Evolutionary conservation across 2,888 invertebrate species (phyloP).

Genomic region (Cyrtodaria siliqua): DNA sequence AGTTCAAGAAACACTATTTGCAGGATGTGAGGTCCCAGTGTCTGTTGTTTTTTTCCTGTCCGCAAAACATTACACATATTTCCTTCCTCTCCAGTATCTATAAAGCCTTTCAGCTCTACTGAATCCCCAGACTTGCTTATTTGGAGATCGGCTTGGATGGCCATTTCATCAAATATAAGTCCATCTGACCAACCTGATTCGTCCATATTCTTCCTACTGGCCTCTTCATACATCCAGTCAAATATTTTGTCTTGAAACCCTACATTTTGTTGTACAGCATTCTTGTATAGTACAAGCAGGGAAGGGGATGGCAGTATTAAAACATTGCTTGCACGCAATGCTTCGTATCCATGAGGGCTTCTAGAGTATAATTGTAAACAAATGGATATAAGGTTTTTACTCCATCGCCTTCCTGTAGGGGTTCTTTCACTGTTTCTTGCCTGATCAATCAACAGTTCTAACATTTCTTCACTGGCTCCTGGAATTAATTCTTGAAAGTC

Average conservation of each 20-base stretch:
- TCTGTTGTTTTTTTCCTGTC: background rate
- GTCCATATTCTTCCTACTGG: slow-evolving; percentile 12
- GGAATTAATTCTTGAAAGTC: background rate
- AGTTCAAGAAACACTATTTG: no score
- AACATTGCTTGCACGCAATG: no score
- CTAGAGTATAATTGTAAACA: slow-evolving; percentile 9
- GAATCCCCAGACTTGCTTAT: slow-evolving; percentile 23
- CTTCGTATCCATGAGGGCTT: background rate
- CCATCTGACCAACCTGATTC: slow-evolving; percentile 11
- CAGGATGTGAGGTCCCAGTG: slow-evolving; percentile 5
- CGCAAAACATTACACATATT: no score
- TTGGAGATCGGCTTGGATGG: no score
- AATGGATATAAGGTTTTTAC: background rate
- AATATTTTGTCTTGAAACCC: slow-evolving; percentile 2
- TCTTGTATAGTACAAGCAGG: no score
- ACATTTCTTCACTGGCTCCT: background rate
- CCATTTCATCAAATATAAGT: no score
- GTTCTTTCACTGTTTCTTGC: background rate
- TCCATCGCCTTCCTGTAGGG: background rate
- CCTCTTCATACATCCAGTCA: slow-evolving; percentile 38
- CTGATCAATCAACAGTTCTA: background rate
- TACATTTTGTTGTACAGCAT: background rate
- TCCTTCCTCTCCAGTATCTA: slow-evolving; percentile 2
- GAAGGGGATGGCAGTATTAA: background rate
- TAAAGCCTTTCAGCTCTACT: slow-evolving; percentile 31